Evolutionary conservation across 2,797 vertebrate genomes (phyloP).

Genomic region (Bufotes viridis): DNA sequence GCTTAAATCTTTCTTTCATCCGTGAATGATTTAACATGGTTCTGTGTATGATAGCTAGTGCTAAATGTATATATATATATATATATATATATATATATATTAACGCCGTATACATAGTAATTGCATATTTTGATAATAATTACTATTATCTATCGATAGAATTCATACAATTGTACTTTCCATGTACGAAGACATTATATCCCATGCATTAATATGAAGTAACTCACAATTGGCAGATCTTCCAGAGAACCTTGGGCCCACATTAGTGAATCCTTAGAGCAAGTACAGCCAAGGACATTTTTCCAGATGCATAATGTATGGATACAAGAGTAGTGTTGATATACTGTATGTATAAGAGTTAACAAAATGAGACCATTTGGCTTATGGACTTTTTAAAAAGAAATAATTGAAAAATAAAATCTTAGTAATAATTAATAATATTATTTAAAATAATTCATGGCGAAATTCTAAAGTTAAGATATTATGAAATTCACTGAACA

Average conservation of each 20-base stretch:
- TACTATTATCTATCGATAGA: background rate
- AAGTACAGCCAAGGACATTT: background rate
- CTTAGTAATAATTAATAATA: background rate
- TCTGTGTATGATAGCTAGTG: background rate
- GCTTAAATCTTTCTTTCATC: conserved; percentile 38
- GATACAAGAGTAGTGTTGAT: background rate
- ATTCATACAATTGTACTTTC: background rate
- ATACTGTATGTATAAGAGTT: no score
- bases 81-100: background rate
- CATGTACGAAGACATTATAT: background rate
- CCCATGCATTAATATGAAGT: background rate
- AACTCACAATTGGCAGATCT: background rate
- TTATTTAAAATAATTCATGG: no score
- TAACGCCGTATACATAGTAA: background rate
- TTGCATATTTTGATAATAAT: background rate
- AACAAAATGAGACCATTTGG: no score
- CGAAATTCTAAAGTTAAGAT: no score
- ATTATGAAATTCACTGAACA: background rate
- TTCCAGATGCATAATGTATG: background rate
- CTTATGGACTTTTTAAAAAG: background rate
- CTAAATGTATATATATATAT: background rate
- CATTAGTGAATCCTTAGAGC: background rate
- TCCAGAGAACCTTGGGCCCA: background rate
- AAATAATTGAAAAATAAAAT: background rate
- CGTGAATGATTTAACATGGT: conserved; percentile 31